Conservation (phyloP, 2,888 invertebrate species). For the Philopedon plagiatum region DNA sequence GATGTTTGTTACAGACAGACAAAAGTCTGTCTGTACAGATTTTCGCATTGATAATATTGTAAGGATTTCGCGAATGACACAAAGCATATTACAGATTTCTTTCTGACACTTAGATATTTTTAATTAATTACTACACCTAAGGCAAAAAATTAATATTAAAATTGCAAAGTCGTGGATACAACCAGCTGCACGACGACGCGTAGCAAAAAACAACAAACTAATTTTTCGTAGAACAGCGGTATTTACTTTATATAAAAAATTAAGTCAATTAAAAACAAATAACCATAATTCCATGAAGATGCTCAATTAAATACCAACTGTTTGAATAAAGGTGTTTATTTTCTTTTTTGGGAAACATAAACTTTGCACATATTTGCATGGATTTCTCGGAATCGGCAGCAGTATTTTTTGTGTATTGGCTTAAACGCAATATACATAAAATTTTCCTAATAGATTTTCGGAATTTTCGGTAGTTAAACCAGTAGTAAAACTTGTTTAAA, state of each 20-base stretch:
- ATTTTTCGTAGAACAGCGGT: neutral
- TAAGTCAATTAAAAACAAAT: slow-evolving; percentile 21
- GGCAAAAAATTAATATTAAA: neutral
- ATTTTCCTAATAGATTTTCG: neutral
- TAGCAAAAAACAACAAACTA: neutral
- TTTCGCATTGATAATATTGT: too few relatives aligned
- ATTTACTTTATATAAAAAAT: neutral
- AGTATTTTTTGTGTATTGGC: neutral
- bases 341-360: neutral
- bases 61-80: too few relatives aligned
- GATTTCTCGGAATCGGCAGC: neutral
- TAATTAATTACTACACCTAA: too few relatives aligned
- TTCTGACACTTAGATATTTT: too few relatives aligned
- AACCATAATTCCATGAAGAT: slow-evolving; percentile 11
- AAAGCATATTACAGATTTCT: too few relatives aligned
- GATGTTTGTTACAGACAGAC: too few relatives aligned
- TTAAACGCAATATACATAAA: slow-evolving; percentile 1
- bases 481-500: neutral
- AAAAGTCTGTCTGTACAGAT: too few relatives aligned
- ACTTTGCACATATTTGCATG: slow-evolving; percentile 15
- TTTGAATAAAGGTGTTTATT: slow-evolving; percentile 18
- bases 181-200: slow-evolving; percentile 9
- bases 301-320: slow-evolving; percentile 19
- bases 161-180: neutral
- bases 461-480: neutral